Conservation (phyloP, 2,888 invertebrate genomes). For the Cheilosia pagana region DNA sequence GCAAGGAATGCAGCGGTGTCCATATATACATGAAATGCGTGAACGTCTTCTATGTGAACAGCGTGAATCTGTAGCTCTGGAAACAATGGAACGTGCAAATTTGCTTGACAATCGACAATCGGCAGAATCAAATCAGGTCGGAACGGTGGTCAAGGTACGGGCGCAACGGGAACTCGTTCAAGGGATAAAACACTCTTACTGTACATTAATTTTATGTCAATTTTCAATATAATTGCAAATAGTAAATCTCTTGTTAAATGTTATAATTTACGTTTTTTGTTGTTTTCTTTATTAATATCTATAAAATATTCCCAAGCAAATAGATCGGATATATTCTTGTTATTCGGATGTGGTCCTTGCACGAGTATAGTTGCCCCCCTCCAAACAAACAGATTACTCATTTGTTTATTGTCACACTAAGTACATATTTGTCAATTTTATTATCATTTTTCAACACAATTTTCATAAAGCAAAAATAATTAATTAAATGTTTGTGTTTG, state of each 20-base stretch:
- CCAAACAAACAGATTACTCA: slow-evolving; percentile 53
- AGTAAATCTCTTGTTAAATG: slow-evolving; percentile 32
- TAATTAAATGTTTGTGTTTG: slow-evolving; percentile 44
- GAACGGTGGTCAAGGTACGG: slow-evolving; percentile 94
- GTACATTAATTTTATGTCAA: slow-evolving; percentile 24
- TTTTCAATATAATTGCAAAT: slow-evolving; percentile 8
- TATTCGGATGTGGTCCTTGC: slow-evolving; percentile 81
- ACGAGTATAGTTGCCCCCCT: slow-evolving; percentile 83
- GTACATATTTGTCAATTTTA: slow-evolving; percentile 45
- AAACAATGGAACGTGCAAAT: slow-evolving; percentile 85
- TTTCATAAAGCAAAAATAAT: slow-evolving; percentile 10
- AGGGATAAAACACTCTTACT: slow-evolving; percentile 78
- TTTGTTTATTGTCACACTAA: slow-evolving; percentile 53
- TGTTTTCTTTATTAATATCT: slow-evolving; percentile 21
- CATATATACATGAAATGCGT: slow-evolving; percentile 97
- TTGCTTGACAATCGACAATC: slow-evolving; percentile 83
- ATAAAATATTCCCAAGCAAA: slow-evolving; percentile 42
- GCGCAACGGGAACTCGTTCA: slow-evolving; percentile 81
- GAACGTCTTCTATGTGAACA: slow-evolving; percentile 92
- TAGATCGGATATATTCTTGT: slow-evolving; percentile 54
- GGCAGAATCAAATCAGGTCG: slow-evolving; percentile 89
- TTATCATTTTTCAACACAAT: slow-evolving; percentile 52
- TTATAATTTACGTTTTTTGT: slow-evolving; percentile 21
- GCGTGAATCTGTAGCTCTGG: slow-evolving; percentile 87
- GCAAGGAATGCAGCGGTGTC: slow-evolving; percentile 87